These are phyloP conservation scores for Poecilia velifera DNA, from an alignment of 2,797 vertebrate genomes.

Conservation along the genomic window DNA sequence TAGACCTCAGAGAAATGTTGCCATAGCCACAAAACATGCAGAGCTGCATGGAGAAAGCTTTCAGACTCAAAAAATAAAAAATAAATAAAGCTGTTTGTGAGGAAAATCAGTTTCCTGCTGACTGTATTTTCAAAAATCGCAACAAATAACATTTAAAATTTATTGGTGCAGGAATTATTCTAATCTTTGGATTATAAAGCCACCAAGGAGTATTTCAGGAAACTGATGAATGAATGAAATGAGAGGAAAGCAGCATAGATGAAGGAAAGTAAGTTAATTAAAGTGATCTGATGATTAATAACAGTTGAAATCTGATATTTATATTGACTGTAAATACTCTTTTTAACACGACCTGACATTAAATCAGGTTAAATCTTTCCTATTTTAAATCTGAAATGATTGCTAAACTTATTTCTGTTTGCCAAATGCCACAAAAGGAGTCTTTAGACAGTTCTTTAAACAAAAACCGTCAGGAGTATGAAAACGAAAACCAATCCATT, in stretches of 20 bases:
- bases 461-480: no score
- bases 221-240: background rate
- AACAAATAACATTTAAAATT: background rate
- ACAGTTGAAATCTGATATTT: background rate
- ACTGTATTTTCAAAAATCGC: slow-evolving; percentile 1
- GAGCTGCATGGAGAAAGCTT: slow-evolving; percentile 6
- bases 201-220: background rate
- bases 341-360: background rate
- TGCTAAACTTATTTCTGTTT: background rate
- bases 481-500: background rate
- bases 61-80: background rate
- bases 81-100: background rate
- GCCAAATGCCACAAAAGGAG: background rate
- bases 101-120: background rate
- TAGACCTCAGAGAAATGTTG: slow-evolving; percentile 52
- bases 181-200: background rate
- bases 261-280: background rate
- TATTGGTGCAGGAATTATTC: background rate
- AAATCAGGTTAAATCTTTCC: background rate
- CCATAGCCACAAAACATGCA: slow-evolving; percentile 59
- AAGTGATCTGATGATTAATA: background rate
- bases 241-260: background rate
- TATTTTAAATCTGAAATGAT: background rate
- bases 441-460: no score
- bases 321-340: background rate